Percentiles rank a stretch among this genome's conserved stretches.
Conservation (phyloP, 1,140 invertebrate species). For the Pentalonia nigronervosa region DNA sequence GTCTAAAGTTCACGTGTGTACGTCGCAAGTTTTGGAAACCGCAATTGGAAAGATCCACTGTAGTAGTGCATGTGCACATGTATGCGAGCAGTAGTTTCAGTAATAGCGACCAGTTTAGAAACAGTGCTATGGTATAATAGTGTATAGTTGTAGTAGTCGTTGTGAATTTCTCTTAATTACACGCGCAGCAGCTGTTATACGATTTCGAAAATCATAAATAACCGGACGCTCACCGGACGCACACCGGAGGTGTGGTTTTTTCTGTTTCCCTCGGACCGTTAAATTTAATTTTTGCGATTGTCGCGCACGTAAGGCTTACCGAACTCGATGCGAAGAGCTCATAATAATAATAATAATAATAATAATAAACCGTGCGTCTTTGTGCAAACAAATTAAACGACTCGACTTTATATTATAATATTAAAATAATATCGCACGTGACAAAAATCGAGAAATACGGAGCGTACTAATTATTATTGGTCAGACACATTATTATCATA, state of each 20-base stretch:
- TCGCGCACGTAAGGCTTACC: not conserved
- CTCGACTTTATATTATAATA: not conserved
- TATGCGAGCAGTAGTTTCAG: not conserved
- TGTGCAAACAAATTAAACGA: not conserved
- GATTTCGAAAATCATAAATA: conserved; percentile 1
- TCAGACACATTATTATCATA: not conserved
- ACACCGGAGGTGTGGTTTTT: not conserved
- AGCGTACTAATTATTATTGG: not conserved
- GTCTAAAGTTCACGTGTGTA: not conserved
- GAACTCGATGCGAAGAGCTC: not conserved
- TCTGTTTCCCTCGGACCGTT: not conserved
- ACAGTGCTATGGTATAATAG: not conserved
- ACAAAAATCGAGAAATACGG: not conserved
- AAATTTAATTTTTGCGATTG: not conserved
- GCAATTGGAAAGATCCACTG: not conserved
- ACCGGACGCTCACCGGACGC: not conserved
- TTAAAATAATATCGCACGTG: not conserved
- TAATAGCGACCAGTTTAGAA: not conserved
- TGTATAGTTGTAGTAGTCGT: not conserved
- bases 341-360: not conserved
- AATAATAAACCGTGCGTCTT: not conserved
- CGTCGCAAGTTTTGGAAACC: not conserved
- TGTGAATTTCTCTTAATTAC: conserved; percentile 8
- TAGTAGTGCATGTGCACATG: not conserved
- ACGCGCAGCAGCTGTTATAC: not conserved